A percentile compares a stretch with the other conserved stretches of the same genome.
Conservation (phyloP, 2,113 vertebrate species). For the Pantherophis guttatus region DNA sequence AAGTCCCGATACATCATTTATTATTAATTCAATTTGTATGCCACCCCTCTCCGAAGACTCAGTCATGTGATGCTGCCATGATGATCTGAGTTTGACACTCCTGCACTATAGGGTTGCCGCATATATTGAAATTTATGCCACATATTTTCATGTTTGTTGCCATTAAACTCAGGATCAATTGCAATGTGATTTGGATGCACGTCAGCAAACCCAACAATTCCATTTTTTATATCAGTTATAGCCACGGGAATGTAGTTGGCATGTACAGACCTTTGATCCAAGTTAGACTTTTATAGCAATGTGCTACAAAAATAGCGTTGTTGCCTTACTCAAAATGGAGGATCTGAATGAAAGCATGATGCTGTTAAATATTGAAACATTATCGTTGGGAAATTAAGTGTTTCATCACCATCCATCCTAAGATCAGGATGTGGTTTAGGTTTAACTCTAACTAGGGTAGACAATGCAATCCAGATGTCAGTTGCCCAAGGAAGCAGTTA, state of each 20-base stretch:
- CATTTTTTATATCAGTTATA: not conserved
- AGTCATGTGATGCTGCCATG: too few relatives aligned
- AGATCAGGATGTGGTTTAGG: conserved; percentile 7
- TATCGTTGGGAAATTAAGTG: not conserved
- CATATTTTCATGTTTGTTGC: not conserved
- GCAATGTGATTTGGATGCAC: not conserved
- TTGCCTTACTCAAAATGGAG: not conserved
- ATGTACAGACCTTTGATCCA: not conserved
- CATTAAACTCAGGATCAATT: not conserved
- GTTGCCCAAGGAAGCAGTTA: not conserved
- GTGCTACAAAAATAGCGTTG: not conserved
- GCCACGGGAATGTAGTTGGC: not conserved
- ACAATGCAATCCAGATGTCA: not conserved
- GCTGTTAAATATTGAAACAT: not conserved
- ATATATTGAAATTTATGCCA: not conserved
- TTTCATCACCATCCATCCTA: not conserved
- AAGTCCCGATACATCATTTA: too few relatives aligned
- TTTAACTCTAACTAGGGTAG: not conserved
- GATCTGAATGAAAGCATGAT: not conserved
- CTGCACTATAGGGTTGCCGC: too few relatives aligned
- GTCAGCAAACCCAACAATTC: not conserved
- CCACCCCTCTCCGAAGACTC: too few relatives aligned
- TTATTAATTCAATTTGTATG: too few relatives aligned
- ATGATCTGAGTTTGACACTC: too few relatives aligned
- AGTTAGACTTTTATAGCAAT: not conserved